Evolutionary conservation across 2,888 invertebrate genomes (phyloP).

Genomic region (Anarsia innoxiella): DNA sequence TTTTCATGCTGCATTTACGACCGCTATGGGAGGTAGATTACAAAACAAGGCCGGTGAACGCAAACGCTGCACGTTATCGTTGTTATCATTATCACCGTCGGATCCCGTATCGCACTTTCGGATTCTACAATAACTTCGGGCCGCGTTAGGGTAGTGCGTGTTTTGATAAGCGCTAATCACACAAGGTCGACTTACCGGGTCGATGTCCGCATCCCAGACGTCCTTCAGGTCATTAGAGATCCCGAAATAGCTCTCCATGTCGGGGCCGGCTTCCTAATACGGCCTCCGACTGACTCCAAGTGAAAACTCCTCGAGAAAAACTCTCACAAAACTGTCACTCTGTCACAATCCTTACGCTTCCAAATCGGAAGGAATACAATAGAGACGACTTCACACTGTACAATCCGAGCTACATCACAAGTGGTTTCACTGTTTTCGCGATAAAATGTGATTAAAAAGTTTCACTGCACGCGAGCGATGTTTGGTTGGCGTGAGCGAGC

Average conservation of each 20-base stretch:
- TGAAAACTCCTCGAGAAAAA: conserved; percentile 42
- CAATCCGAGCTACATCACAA: conserved; percentile 59
- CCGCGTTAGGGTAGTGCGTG: neutral
- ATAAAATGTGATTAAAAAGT: conserved; percentile 53
- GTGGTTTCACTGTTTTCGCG: conserved; percentile 65
- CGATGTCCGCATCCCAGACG: conserved; percentile 88
- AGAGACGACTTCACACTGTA: conserved; percentile 41
- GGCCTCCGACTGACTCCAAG: conserved; percentile 50
- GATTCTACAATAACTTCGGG: neutral
- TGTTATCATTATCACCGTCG: conserved; percentile 25
- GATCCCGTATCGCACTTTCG: neutral
- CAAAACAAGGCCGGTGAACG: conserved; percentile 37
- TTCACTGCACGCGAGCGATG: conserved; percentile 63
- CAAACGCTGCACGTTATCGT: conserved; percentile 21
- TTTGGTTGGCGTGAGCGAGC: conserved; percentile 24
- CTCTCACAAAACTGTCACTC: conserved; percentile 59
- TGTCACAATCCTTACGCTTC: conserved; percentile 42
- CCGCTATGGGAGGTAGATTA: conserved; percentile 39
- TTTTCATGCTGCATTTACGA: conserved; percentile 26
- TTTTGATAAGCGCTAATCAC: conserved; percentile 43
- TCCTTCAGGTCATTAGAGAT: conserved; percentile 84
- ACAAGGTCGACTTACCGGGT: conserved; percentile 82
- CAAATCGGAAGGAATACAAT: conserved; percentile 30
- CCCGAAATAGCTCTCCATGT: conserved; percentile 85
- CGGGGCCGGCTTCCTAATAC: conserved; percentile 54